Percentiles rank a stretch among this genome's conserved stretches.
Conservation (phyloP, 1,140 invertebrate genomes). For the Pogonomyrmex californicus region DNA sequence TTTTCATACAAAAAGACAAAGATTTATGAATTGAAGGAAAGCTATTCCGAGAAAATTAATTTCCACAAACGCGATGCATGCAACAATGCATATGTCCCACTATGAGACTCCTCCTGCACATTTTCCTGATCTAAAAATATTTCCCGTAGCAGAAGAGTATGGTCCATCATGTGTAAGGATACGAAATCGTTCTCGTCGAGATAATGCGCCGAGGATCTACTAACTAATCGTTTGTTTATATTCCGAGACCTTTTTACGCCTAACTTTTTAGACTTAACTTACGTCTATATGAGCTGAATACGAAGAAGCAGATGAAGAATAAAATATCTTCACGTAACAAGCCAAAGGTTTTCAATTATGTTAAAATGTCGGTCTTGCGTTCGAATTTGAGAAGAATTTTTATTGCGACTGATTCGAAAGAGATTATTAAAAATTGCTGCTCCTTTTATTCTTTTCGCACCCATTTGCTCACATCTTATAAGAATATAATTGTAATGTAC, state of each 20-base stretch:
- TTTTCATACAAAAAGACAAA: constrained; percentile 28
- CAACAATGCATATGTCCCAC: constrained; percentile 10
- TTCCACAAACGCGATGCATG: constrained; percentile 48
- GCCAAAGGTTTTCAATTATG: not conserved
- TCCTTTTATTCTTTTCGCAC: constrained; percentile 19
- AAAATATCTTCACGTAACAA: not conserved
- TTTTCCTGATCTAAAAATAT: constrained; percentile 8
- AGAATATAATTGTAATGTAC: constrained; percentile 25
- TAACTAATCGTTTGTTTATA: constrained; percentile 21
- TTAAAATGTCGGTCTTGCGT: not conserved
- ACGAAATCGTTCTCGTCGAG: constrained; percentile 7
- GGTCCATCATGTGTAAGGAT: constrained; percentile 25
- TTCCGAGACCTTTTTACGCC: constrained; percentile 9
- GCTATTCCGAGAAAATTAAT: not conserved
- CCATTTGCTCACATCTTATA: constrained; percentile 7
- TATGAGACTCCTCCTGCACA: not conserved
- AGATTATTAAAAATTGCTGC: not conserved
- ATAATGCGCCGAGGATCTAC: constrained; percentile 10
- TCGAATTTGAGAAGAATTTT: not conserved
- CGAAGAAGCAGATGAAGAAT: constrained; percentile 12
- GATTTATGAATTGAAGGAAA: not conserved
- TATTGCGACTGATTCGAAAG: not conserved
- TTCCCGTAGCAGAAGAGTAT: constrained; percentile 31
- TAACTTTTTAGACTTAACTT: not conserved
- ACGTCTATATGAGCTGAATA: constrained; percentile 33